Percentiles rank a stretch among this genome's conserved stretches.
These are phyloP conservation scores for Scotopteryx bipunctaria DNA, from an alignment of 2,888 invertebrate species.

Conservation along the genomic window DNA sequence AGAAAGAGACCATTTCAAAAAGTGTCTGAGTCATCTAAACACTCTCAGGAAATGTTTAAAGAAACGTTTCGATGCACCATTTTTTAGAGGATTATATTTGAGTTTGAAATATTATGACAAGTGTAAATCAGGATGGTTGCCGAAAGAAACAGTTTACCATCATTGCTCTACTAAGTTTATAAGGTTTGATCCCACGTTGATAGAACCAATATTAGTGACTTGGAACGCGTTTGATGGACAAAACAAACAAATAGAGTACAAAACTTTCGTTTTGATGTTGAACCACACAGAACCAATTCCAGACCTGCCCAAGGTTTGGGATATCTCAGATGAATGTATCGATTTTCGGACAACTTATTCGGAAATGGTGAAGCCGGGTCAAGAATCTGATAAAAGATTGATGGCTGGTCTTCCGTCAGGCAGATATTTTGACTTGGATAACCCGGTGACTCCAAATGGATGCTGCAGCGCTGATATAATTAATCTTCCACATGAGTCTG, in stretches of 20 bases:
- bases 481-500: constrained; percentile 49
- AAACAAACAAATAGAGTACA: constrained; percentile 65
- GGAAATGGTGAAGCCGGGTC: constrained; percentile 49
- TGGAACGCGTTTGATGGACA: constrained; percentile 60
- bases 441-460: constrained; percentile 42
- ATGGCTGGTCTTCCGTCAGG: constrained; percentile 53
- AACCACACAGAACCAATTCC: constrained; percentile 54
- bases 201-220: constrained; percentile 62
- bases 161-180: constrained; percentile 55
- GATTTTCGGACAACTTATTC: constrained; percentile 52
- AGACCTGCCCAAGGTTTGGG: constrained; percentile 54
- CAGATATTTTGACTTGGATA: constrained; percentile 51
- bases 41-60: constrained; percentile 46
- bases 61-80: constrained; percentile 38
- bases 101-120: constrained; percentile 49
- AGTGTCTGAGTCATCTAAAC: constrained; percentile 64
- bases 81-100: constrained; percentile 43
- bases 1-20: constrained; percentile 54
- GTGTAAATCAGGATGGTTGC: constrained; percentile 61
- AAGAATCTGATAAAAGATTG: constrained; percentile 29
- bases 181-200: constrained; percentile 51
- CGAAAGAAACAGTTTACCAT: constrained; percentile 60
- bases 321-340: constrained; percentile 41
- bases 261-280: constrained; percentile 60
- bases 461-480: constrained; percentile 45